These are phyloP conservation scores for Sepiola atlantica DNA, from an alignment of 2,888 invertebrate genomes.

Conservation along the genomic window DNA sequence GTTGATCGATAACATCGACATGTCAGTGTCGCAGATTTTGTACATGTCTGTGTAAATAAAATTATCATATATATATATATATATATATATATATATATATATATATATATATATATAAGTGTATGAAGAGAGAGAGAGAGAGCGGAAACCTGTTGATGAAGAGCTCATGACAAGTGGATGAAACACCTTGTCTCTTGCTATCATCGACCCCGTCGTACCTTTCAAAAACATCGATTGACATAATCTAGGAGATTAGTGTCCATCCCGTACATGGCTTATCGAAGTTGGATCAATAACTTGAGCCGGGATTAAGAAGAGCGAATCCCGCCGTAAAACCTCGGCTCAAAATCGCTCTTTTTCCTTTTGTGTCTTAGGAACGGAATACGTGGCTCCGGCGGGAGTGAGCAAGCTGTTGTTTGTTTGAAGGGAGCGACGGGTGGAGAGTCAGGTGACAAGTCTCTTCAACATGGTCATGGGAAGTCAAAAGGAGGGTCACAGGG, in stretches of 20 bases:
- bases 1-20: no score
- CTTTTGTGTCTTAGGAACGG: neutral
- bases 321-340: neutral
- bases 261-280: neutral
- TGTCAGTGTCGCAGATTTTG: no score
- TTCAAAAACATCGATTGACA: slow-evolving; percentile 32
- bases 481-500: neutral
- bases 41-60: no score
- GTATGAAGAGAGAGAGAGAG: neutral
- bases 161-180: neutral
- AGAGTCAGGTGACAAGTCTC: neutral
- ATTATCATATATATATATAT: no score
- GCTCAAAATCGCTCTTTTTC: neutral
- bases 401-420: slow-evolving; percentile 12
- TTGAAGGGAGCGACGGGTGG: neutral
- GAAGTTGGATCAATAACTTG: neutral
- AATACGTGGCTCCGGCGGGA: neutral
- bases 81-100: no score
- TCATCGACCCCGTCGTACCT: neutral
- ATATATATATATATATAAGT: no score
- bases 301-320: slow-evolving; percentile 16
- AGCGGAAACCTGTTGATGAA: neutral
- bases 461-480: neutral
- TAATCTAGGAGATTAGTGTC: slow-evolving; percentile 20
- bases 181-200: neutral